Conservation (phyloP, 2,797 vertebrate species). For the Mormyrops attenuatus region DNA sequence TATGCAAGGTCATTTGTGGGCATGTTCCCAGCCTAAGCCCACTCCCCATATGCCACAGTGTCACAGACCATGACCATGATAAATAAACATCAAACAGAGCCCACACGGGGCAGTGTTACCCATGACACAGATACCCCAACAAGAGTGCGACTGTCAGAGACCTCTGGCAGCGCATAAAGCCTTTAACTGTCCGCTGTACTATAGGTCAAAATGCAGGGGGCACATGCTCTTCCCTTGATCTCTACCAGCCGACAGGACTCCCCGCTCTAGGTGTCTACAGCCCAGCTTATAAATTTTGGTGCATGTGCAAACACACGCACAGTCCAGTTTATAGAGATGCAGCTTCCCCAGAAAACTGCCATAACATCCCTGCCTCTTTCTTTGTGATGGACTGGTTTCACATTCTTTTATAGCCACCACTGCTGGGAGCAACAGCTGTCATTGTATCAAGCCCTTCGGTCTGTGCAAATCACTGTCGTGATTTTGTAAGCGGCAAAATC, state of each 20-base stretch:
- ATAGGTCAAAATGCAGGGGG: not conserved
- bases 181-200: not conserved
- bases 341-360: not conserved
- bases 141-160: not conserved
- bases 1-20: not conserved
- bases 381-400: not conserved
- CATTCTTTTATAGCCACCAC: not conserved
- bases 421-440: slow-evolving; percentile 1
- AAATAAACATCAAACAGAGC: not conserved
- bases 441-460: not conserved
- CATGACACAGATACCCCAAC: not conserved
- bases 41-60: not conserved
- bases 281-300: not conserved
- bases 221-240: slow-evolving; percentile 16
- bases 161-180: not conserved
- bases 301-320: not conserved
- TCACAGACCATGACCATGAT: not conserved
- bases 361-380: not conserved
- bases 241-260: not conserved
- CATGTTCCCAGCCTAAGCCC: not conserved
- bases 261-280: not conserved
- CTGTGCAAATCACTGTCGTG: not conserved
- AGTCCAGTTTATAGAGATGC: not conserved
- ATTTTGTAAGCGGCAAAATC: not conserved
- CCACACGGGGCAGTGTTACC: not conserved